These are phyloP conservation scores for Scaptomyza graminum DNA, from an alignment of 1,140 invertebrate genomes.

Conservation along the genomic window DNA sequence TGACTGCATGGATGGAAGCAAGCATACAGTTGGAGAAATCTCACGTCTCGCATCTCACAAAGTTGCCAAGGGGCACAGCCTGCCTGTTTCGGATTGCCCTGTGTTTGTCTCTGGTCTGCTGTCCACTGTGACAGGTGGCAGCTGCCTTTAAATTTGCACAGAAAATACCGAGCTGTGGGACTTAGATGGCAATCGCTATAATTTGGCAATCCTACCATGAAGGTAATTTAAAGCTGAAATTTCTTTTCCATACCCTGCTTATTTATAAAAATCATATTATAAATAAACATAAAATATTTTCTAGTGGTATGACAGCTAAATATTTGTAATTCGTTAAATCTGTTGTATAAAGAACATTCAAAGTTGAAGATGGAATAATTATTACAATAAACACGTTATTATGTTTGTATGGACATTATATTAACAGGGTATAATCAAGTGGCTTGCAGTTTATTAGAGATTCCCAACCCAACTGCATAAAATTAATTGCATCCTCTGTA, in stretches of 20 bases:
- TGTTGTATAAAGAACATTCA: no score
- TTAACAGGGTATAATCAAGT: not conserved
- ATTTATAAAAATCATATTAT: no score
- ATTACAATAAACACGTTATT: no score
- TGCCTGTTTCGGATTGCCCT: slow-evolving; percentile 5
- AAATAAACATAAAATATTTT: no score
- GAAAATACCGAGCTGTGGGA: slow-evolving; percentile 65
- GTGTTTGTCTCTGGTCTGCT: slow-evolving; percentile 29
- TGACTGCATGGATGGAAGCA: slow-evolving; percentile 29
- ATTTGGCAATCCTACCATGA: slow-evolving; percentile 60
- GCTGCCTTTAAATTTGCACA: slow-evolving; percentile 71
- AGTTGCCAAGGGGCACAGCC: slow-evolving; percentile 55
- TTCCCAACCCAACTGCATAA: not conserved
- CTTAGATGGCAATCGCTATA: slow-evolving; percentile 69
- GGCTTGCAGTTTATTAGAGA: not conserved
- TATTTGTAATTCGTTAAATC: no score
- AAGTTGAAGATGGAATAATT: no score
- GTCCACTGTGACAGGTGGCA: slow-evolving; percentile 74
- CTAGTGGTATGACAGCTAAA: no score
- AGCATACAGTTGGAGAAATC: slow-evolving; percentile 25
- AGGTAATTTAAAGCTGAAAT: not conserved
- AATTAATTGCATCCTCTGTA: slow-evolving; percentile 20
- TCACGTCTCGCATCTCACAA: slow-evolving; percentile 17
- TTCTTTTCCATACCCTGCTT: no score
- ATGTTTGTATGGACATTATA: no score